Evolutionary conservation across 2,888 invertebrate genomes (phyloP).

Genomic region (Tridacna gigas): DNA sequence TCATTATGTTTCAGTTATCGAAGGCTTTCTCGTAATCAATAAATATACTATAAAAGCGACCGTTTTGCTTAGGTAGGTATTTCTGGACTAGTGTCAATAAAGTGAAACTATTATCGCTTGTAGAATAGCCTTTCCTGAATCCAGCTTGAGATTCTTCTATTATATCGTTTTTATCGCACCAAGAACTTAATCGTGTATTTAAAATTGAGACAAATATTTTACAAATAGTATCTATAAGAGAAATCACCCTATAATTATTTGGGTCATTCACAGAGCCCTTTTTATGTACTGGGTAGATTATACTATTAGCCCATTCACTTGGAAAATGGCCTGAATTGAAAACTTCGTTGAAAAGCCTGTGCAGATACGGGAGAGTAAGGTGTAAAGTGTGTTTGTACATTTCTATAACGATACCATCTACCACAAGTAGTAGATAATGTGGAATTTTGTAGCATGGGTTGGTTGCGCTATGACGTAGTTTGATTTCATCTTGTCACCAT

Average conservation of each 20-base stretch:
- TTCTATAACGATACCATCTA: conserved; percentile 12
- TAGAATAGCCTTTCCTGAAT: neutral
- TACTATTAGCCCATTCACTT: neutral
- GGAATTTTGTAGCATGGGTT: too few relatives aligned
- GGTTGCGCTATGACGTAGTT: neutral
- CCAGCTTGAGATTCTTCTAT: conserved; percentile 13
- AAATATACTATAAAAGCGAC: neutral
- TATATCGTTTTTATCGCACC: neutral
- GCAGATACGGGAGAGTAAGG: conserved; percentile 12
- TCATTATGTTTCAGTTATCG: neutral
- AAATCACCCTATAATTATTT: conserved; percentile 37
- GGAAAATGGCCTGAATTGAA: conserved; percentile 7
- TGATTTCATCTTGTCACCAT: conserved; percentile 8
- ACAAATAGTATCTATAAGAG: neutral
- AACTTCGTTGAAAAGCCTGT: conserved; percentile 4
- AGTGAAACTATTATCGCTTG: neutral
- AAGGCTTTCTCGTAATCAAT: conserved; percentile 1
- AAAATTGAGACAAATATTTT: conserved; percentile 3
- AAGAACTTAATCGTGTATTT: conserved; percentile 4
- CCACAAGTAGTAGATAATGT: too few relatives aligned
- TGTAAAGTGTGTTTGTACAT: conserved; percentile 10
- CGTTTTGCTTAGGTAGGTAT: neutral
- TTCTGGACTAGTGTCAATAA: neutral
- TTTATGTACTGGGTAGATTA: conserved; percentile 17
- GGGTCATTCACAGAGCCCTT: conserved; percentile 15